A percentile compares a stretch with the other conserved stretches of the same genome.
Evolutionary conservation across 2,113 vertebrate species (phyloP).

Genomic region (Plectropomus leopardus): DNA sequence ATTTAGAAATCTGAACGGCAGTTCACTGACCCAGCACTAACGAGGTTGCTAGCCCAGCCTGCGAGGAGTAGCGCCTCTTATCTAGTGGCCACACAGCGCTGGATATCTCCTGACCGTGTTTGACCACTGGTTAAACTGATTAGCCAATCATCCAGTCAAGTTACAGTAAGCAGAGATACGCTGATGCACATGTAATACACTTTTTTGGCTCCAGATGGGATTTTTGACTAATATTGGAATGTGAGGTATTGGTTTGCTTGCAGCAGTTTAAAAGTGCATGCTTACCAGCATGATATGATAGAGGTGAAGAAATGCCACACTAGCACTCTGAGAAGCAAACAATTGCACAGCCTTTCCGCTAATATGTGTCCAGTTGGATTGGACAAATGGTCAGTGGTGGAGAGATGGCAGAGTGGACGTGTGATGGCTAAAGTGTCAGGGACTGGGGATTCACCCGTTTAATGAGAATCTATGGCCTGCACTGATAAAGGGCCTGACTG

Average conservation of each 20-base stretch:
- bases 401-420: conserved; percentile 68
- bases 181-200: conserved; percentile 15
- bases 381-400: conserved; percentile 70
- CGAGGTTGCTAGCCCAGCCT: conserved; percentile 61
- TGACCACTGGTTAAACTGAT: conserved; percentile 73
- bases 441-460: conserved; percentile 73
- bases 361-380: conserved; percentile 64
- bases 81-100: conserved; percentile 71
- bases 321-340: conserved; percentile 28
- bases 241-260: conserved; percentile 15
- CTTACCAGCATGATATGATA: conserved; percentile 14
- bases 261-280: conserved; percentile 7
- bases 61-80: conserved; percentile 67
- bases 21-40: conserved; percentile 85
- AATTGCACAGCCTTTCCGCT: conserved; percentile 18
- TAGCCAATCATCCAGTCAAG: conserved; percentile 56
- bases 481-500: conserved; percentile 77
- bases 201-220: conserved; percentile 10
- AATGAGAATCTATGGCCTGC: conserved; percentile 85
- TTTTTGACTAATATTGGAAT: conserved; percentile 16
- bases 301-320: conserved; percentile 19
- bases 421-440: conserved; percentile 80
- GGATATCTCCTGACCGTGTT: conserved; percentile 71
- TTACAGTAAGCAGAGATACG: conserved; percentile 64
- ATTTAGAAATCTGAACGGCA: conserved; percentile 83